A percentile compares a stretch with the other conserved stretches of the same genome.
These are phyloP conservation scores for Cervus canadensis DNA, from an alignment of 2,113 vertebrate species.

Conservation along the genomic window DNA sequence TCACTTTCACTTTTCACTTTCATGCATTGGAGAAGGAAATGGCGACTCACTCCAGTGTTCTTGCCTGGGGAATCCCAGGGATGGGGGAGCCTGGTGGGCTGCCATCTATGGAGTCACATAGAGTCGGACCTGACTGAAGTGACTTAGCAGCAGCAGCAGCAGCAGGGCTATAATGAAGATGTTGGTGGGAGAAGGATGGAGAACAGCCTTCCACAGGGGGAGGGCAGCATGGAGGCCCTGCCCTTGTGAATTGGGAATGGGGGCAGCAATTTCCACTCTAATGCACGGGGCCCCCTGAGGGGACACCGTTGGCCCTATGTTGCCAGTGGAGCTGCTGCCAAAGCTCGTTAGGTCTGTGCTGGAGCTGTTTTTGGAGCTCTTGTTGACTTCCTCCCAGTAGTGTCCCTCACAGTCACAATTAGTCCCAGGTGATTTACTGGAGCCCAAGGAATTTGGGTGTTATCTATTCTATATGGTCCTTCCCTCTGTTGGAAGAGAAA, in stretches of 20 bases:
- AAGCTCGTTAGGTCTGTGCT: not conserved
- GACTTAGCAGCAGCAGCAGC: no score
- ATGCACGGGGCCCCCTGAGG: not conserved
- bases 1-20: no score
- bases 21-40: no score
- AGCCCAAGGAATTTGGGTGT: not conserved
- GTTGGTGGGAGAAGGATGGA: not conserved
- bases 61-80: no score
- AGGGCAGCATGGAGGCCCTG: not conserved
- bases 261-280: not conserved
- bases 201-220: not conserved
- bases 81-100: no score
- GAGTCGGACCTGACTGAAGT: accelerated
- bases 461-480: not conserved
- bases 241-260: not conserved
- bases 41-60: no score
- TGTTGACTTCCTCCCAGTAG: not conserved
- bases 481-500: not conserved
- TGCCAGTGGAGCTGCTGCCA: not conserved
- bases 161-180: not conserved
- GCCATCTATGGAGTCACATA: no score
- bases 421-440: not conserved
- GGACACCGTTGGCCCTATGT: not conserved
- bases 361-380: not conserved
- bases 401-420: not conserved